phyloP scores from a whole-genome alignment of 2,797 vertebrate species.

The Helostoma temminkii region DNA sequence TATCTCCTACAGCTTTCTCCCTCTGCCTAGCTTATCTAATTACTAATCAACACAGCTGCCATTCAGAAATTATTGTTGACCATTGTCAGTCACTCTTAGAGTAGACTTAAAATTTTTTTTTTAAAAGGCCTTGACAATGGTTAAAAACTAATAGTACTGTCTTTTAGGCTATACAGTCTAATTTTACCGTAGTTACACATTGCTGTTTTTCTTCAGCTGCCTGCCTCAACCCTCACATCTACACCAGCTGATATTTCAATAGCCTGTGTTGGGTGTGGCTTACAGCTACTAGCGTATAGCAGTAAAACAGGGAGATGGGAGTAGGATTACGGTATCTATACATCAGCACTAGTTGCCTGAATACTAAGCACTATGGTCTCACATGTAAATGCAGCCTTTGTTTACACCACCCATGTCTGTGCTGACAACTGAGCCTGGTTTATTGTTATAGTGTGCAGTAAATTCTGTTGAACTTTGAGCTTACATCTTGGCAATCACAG shows the following conservation, averaged over 20 bases:
- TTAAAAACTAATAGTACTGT: constrained; percentile 7
- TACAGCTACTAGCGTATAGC: constrained; percentile 62
- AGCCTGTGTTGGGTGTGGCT: constrained; percentile 74
- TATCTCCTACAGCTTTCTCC: constrained; percentile 50
- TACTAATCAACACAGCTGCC: constrained; percentile 61
- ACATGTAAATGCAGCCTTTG: constrained; percentile 75
- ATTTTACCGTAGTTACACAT: constrained; percentile 45
- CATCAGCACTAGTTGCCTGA: constrained; percentile 68
- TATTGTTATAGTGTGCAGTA: constrained; percentile 76
- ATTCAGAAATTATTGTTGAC: constrained; percentile 46
- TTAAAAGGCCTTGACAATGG: constrained; percentile 3
- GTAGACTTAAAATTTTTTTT: constrained; percentile 76
- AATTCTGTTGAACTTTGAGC: constrained; percentile 83
- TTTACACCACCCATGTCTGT: constrained; percentile 70
- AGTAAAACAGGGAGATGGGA: constrained; percentile 71
- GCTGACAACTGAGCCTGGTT: constrained; percentile 62
- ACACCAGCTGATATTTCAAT: constrained; percentile 73
- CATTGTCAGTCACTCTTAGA: constrained; percentile 79
- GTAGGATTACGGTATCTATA: constrained; percentile 69
- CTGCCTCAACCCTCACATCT: constrained; percentile 56
- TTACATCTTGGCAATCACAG: constrained; percentile 62
- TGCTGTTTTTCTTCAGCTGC: constrained; percentile 38
- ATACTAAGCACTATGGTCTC: constrained; percentile 62
- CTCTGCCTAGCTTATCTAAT: constrained; percentile 53
- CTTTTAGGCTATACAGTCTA: constrained; percentile 13